Evolutionary conservation across 1,140 invertebrate species (phyloP).

Genomic region (Drosophila teissieri): DNA sequence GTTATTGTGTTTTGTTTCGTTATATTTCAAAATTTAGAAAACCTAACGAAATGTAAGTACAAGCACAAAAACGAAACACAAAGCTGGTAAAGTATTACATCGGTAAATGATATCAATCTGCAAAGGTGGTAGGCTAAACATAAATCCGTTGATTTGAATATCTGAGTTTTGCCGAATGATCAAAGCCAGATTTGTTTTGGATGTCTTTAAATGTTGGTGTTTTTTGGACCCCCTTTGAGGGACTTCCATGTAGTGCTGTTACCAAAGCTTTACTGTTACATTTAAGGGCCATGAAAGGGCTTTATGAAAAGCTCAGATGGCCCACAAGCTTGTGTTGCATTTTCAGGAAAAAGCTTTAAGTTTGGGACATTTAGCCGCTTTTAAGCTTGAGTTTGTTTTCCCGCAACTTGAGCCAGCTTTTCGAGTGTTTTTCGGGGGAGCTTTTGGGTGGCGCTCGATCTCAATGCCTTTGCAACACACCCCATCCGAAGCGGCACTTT

Average conservation of each 20-base stretch:
- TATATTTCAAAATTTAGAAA: slow-evolving; percentile 67
- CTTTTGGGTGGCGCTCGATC: slow-evolving; percentile 19
- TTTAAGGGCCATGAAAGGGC: slow-evolving; percentile 1
- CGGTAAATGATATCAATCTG: slow-evolving; percentile 1
- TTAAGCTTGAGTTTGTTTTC: slow-evolving; percentile 17
- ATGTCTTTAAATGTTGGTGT: slow-evolving; percentile 9
- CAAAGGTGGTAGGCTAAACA: not conserved
- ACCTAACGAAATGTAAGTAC: slow-evolving; percentile 73
- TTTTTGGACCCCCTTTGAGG: slow-evolving; percentile 3
- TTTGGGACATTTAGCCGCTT: not conserved
- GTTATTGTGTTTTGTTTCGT: slow-evolving; percentile 75
- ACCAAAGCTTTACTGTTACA: slow-evolving; percentile 28
- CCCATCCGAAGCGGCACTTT: not conserved
- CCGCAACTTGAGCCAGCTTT: slow-evolving; percentile 5
- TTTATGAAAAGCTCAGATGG: slow-evolving; percentile 8
- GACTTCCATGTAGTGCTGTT: slow-evolving; percentile 27
- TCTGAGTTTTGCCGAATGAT: not conserved
- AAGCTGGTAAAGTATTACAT: not conserved
- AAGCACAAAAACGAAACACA: slow-evolving; percentile 23
- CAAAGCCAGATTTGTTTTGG: not conserved
- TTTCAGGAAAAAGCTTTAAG: slow-evolving; percentile 38
- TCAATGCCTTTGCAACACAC: slow-evolving; percentile 14
- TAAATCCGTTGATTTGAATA: not conserved
- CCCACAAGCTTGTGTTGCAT: slow-evolving; percentile 27
- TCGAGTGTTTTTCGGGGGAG: not conserved